Evolutionary conservation across 2,797 vertebrate genomes (phyloP).

Genomic region (Leucoraja ocellata): DNA sequence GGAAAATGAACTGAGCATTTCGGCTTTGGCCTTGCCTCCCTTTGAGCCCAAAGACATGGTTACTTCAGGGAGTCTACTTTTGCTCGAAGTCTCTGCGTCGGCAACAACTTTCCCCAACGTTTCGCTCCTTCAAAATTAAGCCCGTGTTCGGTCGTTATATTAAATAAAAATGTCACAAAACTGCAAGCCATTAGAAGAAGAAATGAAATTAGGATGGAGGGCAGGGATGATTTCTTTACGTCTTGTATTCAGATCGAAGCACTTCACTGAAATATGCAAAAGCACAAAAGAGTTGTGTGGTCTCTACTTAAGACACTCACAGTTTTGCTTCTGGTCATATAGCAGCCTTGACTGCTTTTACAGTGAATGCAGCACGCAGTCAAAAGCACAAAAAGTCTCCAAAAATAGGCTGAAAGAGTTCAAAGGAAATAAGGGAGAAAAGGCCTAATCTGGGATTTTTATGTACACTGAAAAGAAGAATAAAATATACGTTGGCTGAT

Average conservation of each 20-base stretch:
- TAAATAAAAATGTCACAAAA: slow-evolving; percentile 31
- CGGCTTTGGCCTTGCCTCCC: slow-evolving; percentile 94
- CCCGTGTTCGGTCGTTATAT: not conserved
- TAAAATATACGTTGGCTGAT: slow-evolving; percentile 97
- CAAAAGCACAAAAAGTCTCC: slow-evolving; percentile 92
- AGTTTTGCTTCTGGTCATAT: slow-evolving; percentile 98
- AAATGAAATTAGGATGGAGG: slow-evolving; percentile 52
- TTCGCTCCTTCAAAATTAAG: slow-evolving; percentile 40
- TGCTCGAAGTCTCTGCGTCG: slow-evolving; percentile 69
- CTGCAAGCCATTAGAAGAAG: slow-evolving; percentile 43
- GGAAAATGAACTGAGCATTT: slow-evolving; percentile 99
- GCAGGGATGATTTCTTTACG: slow-evolving; percentile 64
- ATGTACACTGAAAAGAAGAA: slow-evolving; percentile 99
- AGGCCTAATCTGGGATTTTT: slow-evolving; percentile 99
- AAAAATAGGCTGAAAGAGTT: slow-evolving; percentile 98
- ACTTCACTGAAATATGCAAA: slow-evolving; percentile 96
- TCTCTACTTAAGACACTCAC: slow-evolving; percentile 91
- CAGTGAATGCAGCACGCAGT: slow-evolving; percentile 96
- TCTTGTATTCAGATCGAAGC: slow-evolving; percentile 69
- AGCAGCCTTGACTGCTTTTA: slow-evolving; percentile 95
- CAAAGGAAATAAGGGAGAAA: slow-evolving; percentile 99
- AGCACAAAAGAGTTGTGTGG: slow-evolving; percentile 90
- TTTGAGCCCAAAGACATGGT: slow-evolving; percentile 77
- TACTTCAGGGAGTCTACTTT: slow-evolving; percentile 72
- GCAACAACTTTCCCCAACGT: slow-evolving; percentile 82